Conservation (phyloP, 1,140 invertebrate species). For the Trinorchestia longiramus region DNA sequence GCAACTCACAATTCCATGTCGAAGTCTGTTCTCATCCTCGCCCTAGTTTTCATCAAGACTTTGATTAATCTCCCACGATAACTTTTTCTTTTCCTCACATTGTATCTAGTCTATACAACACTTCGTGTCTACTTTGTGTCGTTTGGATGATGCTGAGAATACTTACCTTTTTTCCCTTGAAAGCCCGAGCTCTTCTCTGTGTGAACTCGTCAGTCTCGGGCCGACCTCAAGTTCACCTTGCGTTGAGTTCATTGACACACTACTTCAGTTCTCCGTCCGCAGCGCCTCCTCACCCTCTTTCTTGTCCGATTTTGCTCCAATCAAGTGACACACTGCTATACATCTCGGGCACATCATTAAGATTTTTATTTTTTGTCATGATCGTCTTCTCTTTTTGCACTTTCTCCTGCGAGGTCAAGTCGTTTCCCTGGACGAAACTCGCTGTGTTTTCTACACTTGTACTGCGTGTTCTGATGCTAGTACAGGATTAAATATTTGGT, state of each 20-base stretch:
- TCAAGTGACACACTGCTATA: constrained; percentile 7
- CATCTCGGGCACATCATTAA: background rate
- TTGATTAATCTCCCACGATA: background rate
- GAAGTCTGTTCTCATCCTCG: too few species aligned
- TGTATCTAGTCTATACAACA: background rate
- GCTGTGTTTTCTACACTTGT: background rate
- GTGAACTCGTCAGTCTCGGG: background rate
- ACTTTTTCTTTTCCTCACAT: background rate
- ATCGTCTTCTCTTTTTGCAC: background rate
- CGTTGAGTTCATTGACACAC: background rate
- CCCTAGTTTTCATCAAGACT: background rate
- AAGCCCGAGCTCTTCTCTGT: background rate
- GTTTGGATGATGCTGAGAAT: background rate
- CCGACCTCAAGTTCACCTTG: constrained; percentile 5
- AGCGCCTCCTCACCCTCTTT: background rate
- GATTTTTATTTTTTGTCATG: background rate
- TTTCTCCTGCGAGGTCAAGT: background rate
- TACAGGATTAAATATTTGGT: background rate
- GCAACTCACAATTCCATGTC: too few species aligned
- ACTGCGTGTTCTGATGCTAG: background rate
- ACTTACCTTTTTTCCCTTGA: background rate
- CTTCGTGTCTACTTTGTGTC: background rate
- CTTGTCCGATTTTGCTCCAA: background rate
- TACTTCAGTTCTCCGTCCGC: background rate
- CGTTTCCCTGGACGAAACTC: background rate